Conservation (phyloP, 2,888 invertebrate species). For the Microdon myrmicae region DNA sequence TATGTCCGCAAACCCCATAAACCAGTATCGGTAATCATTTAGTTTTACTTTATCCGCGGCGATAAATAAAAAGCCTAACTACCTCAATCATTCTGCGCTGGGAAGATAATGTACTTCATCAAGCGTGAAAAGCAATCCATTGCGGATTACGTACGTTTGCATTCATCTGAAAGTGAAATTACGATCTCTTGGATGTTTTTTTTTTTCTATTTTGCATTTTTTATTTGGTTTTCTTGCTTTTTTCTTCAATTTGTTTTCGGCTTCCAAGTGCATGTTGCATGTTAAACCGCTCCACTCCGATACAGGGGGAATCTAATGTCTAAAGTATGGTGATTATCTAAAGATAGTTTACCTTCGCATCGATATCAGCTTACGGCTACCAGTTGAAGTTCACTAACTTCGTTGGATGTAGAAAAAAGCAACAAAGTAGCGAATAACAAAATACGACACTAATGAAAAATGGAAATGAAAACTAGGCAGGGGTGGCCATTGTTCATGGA, state of each 20-base stretch:
- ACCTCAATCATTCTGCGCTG: constrained; percentile 44
- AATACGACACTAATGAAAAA: constrained; percentile 43
- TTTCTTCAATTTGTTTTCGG: constrained; percentile 9
- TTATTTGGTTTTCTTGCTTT: constrained; percentile 5
- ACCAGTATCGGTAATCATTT: constrained; percentile 37
- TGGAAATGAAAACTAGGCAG: constrained; percentile 26
- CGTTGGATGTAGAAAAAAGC: constrained; percentile 6
- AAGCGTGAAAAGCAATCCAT: constrained; percentile 46
- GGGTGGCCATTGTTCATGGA: constrained; percentile 21
- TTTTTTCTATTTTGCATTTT: constrained; percentile 12
- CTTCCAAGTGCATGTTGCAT: no score
- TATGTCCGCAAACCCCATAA: no score
- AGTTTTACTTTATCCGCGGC: constrained; percentile 38
- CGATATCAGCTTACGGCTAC: constrained; percentile 42
- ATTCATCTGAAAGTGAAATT: constrained; percentile 51
- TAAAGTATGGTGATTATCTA: constrained; percentile 44
- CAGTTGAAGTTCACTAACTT: constrained; percentile 45
- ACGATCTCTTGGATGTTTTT: constrained; percentile 38
- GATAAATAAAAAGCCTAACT: constrained; percentile 46
- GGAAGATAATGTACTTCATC: constrained; percentile 47
- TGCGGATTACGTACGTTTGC: constrained; percentile 42
- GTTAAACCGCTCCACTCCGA: neutral
- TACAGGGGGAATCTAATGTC: constrained; percentile 8
- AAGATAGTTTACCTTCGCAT: constrained; percentile 50
- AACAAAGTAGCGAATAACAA: no score